phyloP scores from a whole-genome alignment of 2,888 invertebrate species.

The Tineola bisselliella region DNA sequence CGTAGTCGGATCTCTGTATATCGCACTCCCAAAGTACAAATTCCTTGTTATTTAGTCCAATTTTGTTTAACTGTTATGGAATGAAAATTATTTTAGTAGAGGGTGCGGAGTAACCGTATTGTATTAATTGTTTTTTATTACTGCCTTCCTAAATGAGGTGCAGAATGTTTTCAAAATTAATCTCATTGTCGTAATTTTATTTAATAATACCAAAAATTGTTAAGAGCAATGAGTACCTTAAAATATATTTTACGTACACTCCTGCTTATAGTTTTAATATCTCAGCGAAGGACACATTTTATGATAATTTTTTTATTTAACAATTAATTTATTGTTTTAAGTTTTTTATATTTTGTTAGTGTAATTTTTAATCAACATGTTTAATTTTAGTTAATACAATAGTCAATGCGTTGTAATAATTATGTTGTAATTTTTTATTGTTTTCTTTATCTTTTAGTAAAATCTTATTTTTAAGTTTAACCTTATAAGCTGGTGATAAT shows the following conservation, averaged over 20 bases:
- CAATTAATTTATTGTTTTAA: conserved; percentile 6
- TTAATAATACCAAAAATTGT: background rate
- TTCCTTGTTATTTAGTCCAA: conserved; percentile 71
- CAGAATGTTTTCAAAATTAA: background rate
- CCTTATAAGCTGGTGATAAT: background rate
- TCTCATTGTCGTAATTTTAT: background rate
- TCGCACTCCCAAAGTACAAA: conserved; percentile 70
- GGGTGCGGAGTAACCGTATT: background rate
- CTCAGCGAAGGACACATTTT: background rate
- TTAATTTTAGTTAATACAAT: conserved; percentile 38
- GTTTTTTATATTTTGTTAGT: conserved; percentile 25
- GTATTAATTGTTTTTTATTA: conserved; percentile 4
- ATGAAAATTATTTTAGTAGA: conserved; percentile 62
- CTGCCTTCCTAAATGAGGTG: background rate
- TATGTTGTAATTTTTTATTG: background rate
- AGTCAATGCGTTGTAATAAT: background rate
- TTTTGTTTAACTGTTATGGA: conserved; percentile 67
- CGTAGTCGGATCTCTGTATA: conserved; percentile 69
- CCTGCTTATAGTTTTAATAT: background rate
- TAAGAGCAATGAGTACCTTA: background rate
- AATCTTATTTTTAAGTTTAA: background rate
- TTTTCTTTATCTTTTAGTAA: background rate
- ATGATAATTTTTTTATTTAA: conserved; percentile 3
- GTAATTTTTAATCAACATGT: conserved; percentile 45
- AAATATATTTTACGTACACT: background rate